phyloP scores from a whole-genome alignment of 2,888 invertebrate genomes.

The Carcina quercana region DNA sequence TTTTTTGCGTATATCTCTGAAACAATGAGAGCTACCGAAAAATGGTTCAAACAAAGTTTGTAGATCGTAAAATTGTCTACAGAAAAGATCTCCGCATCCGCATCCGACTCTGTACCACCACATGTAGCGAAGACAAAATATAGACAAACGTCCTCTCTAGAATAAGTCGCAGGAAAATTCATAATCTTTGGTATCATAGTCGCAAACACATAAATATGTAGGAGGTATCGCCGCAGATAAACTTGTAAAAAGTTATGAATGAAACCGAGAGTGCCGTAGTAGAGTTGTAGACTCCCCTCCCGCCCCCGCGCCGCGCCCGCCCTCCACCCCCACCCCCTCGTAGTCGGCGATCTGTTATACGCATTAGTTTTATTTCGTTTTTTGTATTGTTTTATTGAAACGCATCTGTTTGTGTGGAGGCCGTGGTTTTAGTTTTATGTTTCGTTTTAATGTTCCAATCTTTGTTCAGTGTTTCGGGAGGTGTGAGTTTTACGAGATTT shows the following conservation, averaged over 20 bases:
- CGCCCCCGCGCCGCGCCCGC: conserved; percentile 17
- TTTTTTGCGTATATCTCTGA: too few species aligned
- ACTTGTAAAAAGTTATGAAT: conserved; percentile 76
- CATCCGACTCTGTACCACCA: too few species aligned
- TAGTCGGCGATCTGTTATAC: conserved; percentile 56
- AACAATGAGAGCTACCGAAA: too few species aligned
- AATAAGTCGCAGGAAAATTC: neutral
- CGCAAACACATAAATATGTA: conserved; percentile 72
- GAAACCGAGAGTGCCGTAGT: conserved; percentile 73
- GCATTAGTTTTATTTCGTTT: conserved; percentile 68
- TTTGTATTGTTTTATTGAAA: conserved; percentile 54
- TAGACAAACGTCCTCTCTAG: too few species aligned
- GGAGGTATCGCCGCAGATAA: conserved; percentile 70
- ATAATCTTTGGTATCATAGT: conserved; percentile 52
- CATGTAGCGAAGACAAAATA: too few species aligned
- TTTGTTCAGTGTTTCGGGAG: too few species aligned
- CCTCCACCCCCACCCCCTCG: conserved; percentile 24
- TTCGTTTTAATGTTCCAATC: conserved; percentile 2
- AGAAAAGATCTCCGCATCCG: too few species aligned
- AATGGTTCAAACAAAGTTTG: too few species aligned
- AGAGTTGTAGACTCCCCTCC: conserved; percentile 56
- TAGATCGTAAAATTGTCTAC: too few species aligned
- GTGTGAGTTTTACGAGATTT: conserved; percentile 1
- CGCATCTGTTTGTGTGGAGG: conserved; percentile 24
- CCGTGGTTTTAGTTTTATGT: conserved; percentile 12